Conservation (phyloP, 1,140 invertebrate genomes). For the Tachypleus tridentatus region DNA sequence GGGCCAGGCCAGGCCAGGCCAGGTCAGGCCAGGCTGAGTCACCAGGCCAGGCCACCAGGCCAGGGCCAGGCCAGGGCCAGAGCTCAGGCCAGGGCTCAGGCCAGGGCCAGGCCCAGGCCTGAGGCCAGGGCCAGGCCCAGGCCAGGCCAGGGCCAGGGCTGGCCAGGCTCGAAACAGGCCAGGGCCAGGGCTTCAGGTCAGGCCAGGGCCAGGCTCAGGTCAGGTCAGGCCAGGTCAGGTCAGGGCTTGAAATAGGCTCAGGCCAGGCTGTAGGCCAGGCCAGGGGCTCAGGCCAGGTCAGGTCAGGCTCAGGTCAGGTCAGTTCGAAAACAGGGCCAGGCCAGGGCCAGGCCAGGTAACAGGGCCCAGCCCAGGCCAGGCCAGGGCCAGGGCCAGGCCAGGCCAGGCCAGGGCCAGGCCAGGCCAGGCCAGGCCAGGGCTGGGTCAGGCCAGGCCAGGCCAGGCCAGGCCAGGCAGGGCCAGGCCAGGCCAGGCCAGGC, state of each 20-base stretch:
- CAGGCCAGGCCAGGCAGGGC: too few species aligned
- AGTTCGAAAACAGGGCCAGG: constrained; percentile 24
- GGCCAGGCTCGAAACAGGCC: constrained; percentile 23
- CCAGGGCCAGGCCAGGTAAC: constrained; percentile 20
- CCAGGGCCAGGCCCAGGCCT: too few species aligned
- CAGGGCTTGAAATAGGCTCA: constrained; percentile 24
- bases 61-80: too few species aligned
- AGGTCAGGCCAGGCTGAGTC: constrained; percentile 22
- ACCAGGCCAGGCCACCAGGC: constrained; percentile 24
- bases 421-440: constrained; percentile 25
- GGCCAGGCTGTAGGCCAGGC: constrained; percentile 22
- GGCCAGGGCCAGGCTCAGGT: too few species aligned
- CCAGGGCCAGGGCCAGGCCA: too few species aligned
- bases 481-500: constrained; percentile 26
- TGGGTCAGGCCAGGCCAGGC: constrained; percentile 23
- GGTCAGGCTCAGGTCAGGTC: constrained; percentile 22
- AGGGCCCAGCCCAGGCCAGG: constrained; percentile 10
- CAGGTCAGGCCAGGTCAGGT: constrained; percentile 22
- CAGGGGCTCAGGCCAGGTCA: too few species aligned
- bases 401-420: too few species aligned
- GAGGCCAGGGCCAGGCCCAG: too few species aligned
- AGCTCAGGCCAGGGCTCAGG: constrained; percentile 18
- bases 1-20: constrained; percentile 22
- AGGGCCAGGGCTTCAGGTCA: constrained; percentile 22
- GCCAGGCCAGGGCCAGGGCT: too few species aligned